Evolutionary conservation across 1,140 invertebrate species (phyloP), one percentile per base, ranked within the genome.

Genomic region (Ladona fulva): DNA sequence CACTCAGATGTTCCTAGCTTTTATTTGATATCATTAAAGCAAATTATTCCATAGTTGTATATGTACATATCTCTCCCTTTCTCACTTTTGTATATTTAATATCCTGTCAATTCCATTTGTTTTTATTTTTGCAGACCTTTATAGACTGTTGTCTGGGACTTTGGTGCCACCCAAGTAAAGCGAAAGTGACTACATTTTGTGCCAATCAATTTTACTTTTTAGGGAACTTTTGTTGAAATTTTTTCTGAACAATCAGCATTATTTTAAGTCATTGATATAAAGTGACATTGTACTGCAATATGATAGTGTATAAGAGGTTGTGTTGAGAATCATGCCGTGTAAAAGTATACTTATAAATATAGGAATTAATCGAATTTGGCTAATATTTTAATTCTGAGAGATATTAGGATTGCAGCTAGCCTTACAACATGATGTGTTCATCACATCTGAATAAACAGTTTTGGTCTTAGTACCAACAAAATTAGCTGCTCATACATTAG

Each of bases 301-400:
- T 66, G 1, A 66, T 66, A 66, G 52, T 66, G 14, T 66, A 66
- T 66, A 66, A 66, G 52, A 66, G n/a, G 52, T 66, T 66, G 16
- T 66, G 52, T 66, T 66, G 52, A 66, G n/a, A 22, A 19, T 19
- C 52, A 66, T 19, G 14, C n/a, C 1, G 14, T 66, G 52, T 66
- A 66, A 3, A 66, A 66, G 52, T 66, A 66, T 66, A 66, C 52
- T 66, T 66, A 16, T 66, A 66, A 66, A 66, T 66, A 66, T 66
- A 66, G 52, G 52, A 66, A 6, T 66, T 66, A 22, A 66, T 66
- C 3, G n/a, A 22, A 66, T 22, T 66, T 66, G 14, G 14, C n/a
- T 16, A 66, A 66, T 66, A 66, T 19, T 66, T 66, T 12, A 66
- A 16, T 66, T 66, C 16, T 19, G 52, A 12, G 52, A 6, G 52